Percentiles rank a stretch among this genome's conserved stretches.
Evolutionary conservation across 35 echinoderm and acorn worm genomes (phyloP).

Genomic region (Acanthaster planci): DNA sequence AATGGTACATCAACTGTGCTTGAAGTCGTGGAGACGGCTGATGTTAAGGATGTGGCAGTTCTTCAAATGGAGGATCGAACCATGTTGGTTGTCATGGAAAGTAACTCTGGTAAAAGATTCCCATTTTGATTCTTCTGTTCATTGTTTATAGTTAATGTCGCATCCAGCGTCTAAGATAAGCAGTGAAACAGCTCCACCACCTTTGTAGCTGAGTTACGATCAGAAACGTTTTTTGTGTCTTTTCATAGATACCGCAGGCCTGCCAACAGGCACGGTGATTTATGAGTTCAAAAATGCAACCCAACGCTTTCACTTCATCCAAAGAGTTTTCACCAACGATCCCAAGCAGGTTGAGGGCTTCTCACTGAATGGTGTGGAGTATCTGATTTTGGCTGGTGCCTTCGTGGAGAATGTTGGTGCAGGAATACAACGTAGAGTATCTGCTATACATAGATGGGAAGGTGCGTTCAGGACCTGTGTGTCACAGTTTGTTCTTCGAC

Average conservation of each 20-base stretch:
- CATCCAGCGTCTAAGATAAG: too few relatives aligned
- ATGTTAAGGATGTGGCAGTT: neutral
- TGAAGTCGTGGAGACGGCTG: neutral
- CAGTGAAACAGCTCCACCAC: too few relatives aligned
- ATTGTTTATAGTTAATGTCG: too few relatives aligned
- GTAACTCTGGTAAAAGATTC: neutral
- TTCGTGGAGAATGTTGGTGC: neutral
- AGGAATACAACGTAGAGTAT: neutral
- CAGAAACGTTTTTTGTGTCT: neutral
- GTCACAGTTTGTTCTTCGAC: too few relatives aligned
- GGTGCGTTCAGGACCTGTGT: too few relatives aligned
- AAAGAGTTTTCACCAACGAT: neutral
- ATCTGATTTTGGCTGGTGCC: slow-evolving; percentile 2
- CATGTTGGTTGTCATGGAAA: neutral
- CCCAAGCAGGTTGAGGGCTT: neutral
- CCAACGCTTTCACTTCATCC: neutral
- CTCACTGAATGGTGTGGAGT: neutral
- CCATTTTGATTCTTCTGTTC: too few relatives aligned
- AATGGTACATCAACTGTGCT: neutral
- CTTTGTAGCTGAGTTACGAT: too few relatives aligned
- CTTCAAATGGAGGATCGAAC: neutral
- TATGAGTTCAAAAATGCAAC: slow-evolving; percentile 2
- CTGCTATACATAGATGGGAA: slow-evolving; percentile 1
- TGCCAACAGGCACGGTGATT: neutral
- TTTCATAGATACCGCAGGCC: neutral